A percentile compares a stretch with the other conserved stretches of the same genome.
These are phyloP conservation scores for Promerops cafer DNA, from an alignment of 2,113 vertebrate genomes.

Conservation along the genomic window DNA sequence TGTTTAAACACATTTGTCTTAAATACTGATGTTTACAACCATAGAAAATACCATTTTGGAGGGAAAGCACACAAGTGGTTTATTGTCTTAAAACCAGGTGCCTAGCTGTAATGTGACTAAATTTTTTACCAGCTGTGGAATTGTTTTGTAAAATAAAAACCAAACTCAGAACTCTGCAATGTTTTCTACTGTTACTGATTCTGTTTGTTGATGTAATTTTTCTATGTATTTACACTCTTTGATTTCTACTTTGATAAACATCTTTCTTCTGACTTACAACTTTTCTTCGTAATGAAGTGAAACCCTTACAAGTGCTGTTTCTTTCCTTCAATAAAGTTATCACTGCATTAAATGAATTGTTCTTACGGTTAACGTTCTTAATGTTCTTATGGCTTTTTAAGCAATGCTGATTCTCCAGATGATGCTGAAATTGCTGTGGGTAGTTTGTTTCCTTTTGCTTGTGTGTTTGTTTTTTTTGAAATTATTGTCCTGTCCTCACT, in stretches of 20 bases:
- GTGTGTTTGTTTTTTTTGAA: neutral
- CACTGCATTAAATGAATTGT: neutral
- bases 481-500: neutral
- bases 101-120: neutral
- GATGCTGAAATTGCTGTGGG: neutral
- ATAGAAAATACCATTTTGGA: neutral
- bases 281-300: constrained; percentile 1
- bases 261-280: neutral
- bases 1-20: neutral
- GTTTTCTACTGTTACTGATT: neutral
- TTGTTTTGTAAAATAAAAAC: constrained; percentile 3
- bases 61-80: neutral
- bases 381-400: neutral
- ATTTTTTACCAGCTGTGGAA: neutral
- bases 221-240: neutral
- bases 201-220: neutral
- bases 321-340: constrained; percentile 42
- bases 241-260: neutral
- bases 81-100: neutral
- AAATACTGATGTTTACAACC: constrained; percentile 11
- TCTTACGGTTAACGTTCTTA: neutral
- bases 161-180: neutral
- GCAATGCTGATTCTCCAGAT: neutral
- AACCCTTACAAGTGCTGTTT: neutral
- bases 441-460: neutral